Percentiles rank a stretch among this genome's conserved stretches.
Conservation (phyloP, 2,113 vertebrate species). For the Rhabdomys dilectus region DNA sequence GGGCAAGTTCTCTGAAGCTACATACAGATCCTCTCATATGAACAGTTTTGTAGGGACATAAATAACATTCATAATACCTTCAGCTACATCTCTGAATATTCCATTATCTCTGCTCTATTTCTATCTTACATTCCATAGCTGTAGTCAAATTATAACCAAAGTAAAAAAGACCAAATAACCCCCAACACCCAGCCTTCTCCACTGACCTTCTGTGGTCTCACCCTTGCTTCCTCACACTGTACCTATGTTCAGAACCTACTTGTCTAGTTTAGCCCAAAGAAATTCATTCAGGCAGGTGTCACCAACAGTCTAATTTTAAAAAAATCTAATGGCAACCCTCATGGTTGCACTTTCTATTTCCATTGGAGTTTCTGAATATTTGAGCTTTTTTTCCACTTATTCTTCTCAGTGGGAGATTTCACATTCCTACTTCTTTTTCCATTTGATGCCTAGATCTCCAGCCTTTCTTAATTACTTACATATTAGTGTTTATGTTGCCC, state of each 20-base stretch:
- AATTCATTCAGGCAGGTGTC: background rate
- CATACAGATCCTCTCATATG: too few relatives aligned
- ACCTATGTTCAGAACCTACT: background rate
- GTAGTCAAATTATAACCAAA: background rate
- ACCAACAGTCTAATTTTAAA: background rate
- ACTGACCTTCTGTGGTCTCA: background rate
- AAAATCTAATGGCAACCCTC: background rate
- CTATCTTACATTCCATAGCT: background rate
- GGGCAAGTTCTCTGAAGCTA: too few relatives aligned
- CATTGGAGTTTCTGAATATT: slow-evolving; percentile 5
- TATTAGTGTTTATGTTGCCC: background rate
- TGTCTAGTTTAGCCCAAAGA: background rate
- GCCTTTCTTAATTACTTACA: background rate
- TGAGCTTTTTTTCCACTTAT: background rate
- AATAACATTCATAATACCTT: too few relatives aligned
- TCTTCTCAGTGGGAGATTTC: background rate
- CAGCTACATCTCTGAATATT: background rate
- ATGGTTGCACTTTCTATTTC: background rate
- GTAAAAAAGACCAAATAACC: background rate
- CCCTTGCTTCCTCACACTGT: background rate
- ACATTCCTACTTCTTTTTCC: background rate
- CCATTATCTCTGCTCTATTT: background rate
- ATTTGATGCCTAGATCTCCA: background rate
- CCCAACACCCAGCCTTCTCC: background rate
- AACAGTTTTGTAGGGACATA: too few relatives aligned